These are phyloP conservation scores for Peromyscus maniculatus DNA, from an alignment of 2,113 vertebrate species.

Conservation along the genomic window DNA sequence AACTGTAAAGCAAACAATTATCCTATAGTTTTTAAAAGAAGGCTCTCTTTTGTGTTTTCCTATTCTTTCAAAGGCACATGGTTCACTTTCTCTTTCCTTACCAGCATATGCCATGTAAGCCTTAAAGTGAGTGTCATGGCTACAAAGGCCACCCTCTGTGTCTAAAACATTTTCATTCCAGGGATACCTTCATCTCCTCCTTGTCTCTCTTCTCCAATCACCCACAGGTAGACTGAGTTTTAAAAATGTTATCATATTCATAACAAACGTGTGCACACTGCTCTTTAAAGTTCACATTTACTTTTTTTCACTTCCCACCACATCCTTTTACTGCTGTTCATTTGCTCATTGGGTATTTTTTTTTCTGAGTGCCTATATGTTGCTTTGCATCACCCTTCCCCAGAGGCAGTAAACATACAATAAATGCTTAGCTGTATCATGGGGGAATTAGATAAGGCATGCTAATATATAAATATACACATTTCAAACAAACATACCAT, in stretches of 20 bases:
- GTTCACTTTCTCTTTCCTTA: slow-evolving; percentile 17
- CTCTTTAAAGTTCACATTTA: not conserved
- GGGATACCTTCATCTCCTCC: not conserved
- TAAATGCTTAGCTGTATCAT: not conserved
- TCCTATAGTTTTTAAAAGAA: slow-evolving; percentile 64
- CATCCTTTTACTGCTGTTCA: not conserved
- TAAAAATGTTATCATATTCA: slow-evolving; percentile 56
- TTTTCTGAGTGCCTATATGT: not conserved
- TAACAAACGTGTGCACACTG: slow-evolving; percentile 1
- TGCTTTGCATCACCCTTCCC: not conserved
- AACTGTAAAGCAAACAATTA: slow-evolving; percentile 55
- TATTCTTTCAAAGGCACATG: slow-evolving; percentile 27
- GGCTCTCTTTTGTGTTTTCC: slow-evolving; percentile 43
- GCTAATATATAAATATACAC: not conserved
- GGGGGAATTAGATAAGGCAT: not conserved
- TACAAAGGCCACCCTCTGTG: not conserved
- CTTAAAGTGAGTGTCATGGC: slow-evolving; percentile 42
- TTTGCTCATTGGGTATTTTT: not conserved
- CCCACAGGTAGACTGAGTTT: slow-evolving; percentile 43
- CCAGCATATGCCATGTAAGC: slow-evolving; percentile 31
- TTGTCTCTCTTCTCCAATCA: not conserved
- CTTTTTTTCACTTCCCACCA: not conserved
- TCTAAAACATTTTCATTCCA: slow-evolving; percentile 66
- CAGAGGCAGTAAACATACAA: not conserved
- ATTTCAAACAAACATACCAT: not conserved